Conservation (phyloP, 1,140 invertebrate species). For the Zaprionus taronus region DNA sequence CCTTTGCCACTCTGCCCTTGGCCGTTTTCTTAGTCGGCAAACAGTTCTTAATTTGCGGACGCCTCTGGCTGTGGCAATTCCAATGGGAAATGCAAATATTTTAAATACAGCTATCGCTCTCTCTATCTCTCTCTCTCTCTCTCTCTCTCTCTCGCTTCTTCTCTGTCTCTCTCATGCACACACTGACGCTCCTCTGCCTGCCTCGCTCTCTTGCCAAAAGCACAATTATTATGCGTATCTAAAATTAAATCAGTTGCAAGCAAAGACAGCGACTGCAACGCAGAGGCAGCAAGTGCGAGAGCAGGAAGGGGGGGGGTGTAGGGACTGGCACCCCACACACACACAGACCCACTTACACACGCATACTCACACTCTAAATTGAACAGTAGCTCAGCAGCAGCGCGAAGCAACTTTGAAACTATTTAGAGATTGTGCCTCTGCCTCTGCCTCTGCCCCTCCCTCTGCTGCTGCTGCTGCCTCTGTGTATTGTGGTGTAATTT, state of each 20-base stretch:
- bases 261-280: conserved; percentile 17
- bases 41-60: conserved; percentile 35
- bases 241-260: conserved; percentile 60
- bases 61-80: conserved; percentile 22
- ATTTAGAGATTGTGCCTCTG: conserved; percentile 25
- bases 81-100: conserved; percentile 47
- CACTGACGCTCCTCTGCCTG: neutral
- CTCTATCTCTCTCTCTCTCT: neutral
- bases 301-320: neutral
- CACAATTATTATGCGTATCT: conserved; percentile 61
- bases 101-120: conserved; percentile 15
- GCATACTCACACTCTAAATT: neutral
- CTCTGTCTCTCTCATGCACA: neutral
- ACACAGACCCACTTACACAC: neutral
- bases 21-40: conserved; percentile 11
- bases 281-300: neutral
- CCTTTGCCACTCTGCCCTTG: neutral
- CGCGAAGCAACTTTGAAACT: conserved; percentile 23
- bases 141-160: neutral
- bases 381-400: conserved; percentile 8
- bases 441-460: neutral
- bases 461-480: conserved; percentile 7
- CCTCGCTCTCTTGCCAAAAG: conserved; percentile 11
- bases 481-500: conserved; percentile 55
- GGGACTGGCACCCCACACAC: neutral